Evolutionary conservation across 1,140 invertebrate species (phyloP).

Genomic region (Acromyrmex echinatior): DNA sequence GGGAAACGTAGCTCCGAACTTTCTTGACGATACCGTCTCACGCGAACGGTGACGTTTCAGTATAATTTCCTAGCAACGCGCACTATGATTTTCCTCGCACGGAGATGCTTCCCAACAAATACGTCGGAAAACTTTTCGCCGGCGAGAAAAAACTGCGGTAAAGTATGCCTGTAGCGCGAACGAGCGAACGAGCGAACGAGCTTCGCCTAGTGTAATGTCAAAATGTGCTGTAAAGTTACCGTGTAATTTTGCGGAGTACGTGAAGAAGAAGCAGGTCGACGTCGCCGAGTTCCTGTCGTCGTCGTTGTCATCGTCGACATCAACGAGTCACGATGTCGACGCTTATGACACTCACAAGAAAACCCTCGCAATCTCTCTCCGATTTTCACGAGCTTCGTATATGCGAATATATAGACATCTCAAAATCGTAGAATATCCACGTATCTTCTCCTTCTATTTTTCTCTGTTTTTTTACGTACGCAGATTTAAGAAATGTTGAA

Average conservation of each 20-base stretch:
- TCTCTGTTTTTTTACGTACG: not conserved
- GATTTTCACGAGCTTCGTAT: slow-evolving; percentile 37
- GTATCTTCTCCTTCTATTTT: not conserved
- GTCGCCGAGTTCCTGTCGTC: slow-evolving; percentile 23
- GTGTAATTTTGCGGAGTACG: slow-evolving; percentile 56
- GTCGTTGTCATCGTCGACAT: slow-evolving; percentile 17
- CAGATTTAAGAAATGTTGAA: not conserved
- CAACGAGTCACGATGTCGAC: slow-evolving; percentile 25
- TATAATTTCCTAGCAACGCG: slow-evolving; percentile 56
- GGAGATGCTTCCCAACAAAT: slow-evolving; percentile 40
- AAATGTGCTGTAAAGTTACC: slow-evolving; percentile 59
- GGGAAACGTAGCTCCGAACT: slow-evolving; percentile 21
- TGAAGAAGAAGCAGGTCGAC: slow-evolving; percentile 45
- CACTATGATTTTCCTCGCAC: slow-evolving; percentile 53
- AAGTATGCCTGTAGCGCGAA: slow-evolving; percentile 50
- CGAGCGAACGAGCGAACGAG: not conserved
- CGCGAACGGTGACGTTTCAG: slow-evolving; percentile 24
- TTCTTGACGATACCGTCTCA: slow-evolving; percentile 28
- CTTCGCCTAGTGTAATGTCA: slow-evolving; percentile 47
- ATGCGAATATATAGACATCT: not conserved
- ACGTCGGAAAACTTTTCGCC: slow-evolving; percentile 50
- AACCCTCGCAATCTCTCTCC: slow-evolving; percentile 26
- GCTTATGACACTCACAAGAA: slow-evolving; percentile 41
- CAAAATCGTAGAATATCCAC: not conserved
- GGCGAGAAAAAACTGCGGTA: slow-evolving; percentile 37